These are phyloP conservation scores for Leptatherina wallacei DNA, from an alignment of 2,797 vertebrate species.

Conservation along the genomic window DNA sequence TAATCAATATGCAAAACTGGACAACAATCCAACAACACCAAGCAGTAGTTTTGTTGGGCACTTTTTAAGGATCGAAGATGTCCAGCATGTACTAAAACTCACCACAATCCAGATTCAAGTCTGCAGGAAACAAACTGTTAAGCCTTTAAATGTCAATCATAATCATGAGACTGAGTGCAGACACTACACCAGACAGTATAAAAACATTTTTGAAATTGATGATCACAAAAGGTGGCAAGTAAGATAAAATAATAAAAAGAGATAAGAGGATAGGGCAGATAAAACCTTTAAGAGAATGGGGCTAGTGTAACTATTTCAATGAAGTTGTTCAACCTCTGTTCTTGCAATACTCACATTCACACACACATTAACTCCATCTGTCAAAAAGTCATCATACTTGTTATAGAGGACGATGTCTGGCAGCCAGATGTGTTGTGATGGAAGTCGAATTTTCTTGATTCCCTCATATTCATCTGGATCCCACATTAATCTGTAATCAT, in stretches of 20 bases:
- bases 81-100: background rate
- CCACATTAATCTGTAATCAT: conserved; percentile 87
- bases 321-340: conserved; percentile 11
- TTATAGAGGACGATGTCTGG: conserved; percentile 89
- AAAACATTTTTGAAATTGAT: conserved; percentile 14
- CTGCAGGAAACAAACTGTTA: background rate
- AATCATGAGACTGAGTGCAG: background rate
- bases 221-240: conserved; percentile 22
- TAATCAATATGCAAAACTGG: conserved; percentile 1
- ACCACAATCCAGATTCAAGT: background rate
- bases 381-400: conserved; percentile 74
- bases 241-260: background rate
- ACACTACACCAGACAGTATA: background rate
- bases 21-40: background rate
- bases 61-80: background rate
- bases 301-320: conserved; percentile 13
- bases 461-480: conserved; percentile 86
- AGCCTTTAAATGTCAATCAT: conserved; percentile 16
- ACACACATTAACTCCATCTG: background rate
- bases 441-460: conserved; percentile 85
- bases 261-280: conserved; percentile 25
- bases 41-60: background rate
- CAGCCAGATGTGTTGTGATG: conserved; percentile 87
- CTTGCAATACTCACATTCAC: conserved; percentile 15
- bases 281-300: conserved; percentile 36